These are phyloP conservation scores for Syrista parreyssii DNA, from an alignment of 2,888 invertebrate species.

Conservation along the genomic window DNA sequence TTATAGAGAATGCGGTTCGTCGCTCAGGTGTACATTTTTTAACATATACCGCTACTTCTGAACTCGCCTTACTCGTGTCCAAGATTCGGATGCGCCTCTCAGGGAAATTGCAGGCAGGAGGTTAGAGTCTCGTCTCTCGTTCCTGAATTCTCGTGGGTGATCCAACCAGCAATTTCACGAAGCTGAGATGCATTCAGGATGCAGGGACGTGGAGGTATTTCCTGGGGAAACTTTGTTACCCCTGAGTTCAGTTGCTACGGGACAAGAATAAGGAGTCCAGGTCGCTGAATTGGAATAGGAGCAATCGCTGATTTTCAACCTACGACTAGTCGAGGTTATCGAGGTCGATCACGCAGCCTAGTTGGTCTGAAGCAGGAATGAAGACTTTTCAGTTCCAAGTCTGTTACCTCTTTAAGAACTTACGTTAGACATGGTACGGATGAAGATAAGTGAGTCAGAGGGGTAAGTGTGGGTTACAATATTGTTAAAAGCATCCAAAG, in stretches of 20 bases:
- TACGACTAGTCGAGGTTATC: background rate
- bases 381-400: background rate
- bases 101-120: background rate
- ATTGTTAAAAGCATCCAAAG: slow-evolving; percentile 57
- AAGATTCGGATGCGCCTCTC: background rate
- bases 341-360: background rate
- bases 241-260: background rate
- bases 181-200: background rate
- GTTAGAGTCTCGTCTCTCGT: background rate
- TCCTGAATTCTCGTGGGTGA: background rate
- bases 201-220: background rate
- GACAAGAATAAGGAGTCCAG: background rate
- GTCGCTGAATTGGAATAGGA: background rate
- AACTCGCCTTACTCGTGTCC: background rate
- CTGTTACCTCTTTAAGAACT: background rate
- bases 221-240: background rate
- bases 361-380: background rate
- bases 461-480: slow-evolving; percentile 46
- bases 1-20: background rate
- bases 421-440: background rate
- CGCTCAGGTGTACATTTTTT: background rate
- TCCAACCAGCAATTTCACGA: background rate
- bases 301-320: background rate
- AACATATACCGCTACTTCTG: background rate
- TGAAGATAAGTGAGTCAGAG: slow-evolving; percentile 24